Evolutionary conservation across 2,888 invertebrate species (phyloP).

Genomic region (Byasa hedistus): DNA sequence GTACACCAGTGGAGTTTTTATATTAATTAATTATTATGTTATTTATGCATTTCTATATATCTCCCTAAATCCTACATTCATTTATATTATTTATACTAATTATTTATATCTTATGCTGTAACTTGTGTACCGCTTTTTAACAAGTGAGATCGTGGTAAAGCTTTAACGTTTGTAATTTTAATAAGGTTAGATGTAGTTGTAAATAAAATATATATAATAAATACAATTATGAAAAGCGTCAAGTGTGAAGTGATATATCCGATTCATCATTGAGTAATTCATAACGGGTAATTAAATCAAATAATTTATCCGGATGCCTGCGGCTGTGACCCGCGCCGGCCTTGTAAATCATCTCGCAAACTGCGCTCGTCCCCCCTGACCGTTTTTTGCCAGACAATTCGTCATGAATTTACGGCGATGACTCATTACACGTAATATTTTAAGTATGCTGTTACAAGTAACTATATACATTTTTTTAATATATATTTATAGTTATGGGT

Average conservation of each 20-base stretch:
- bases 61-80: too few species aligned
- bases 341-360: constrained; percentile 43
- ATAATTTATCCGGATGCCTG: constrained; percentile 32
- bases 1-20: too few species aligned
- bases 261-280: constrained; percentile 21
- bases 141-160: too few species aligned
- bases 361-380: constrained; percentile 41
- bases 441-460: not conserved
- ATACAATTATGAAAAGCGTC: not conserved
- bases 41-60: too few species aligned
- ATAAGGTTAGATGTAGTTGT: too few species aligned
- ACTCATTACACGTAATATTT: not conserved
- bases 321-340: constrained; percentile 31
- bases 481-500: not conserved
- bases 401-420: constrained; percentile 2
- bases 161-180: too few species aligned
- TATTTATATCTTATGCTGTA: too few species aligned
- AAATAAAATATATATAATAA: not conserved
- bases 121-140: too few species aligned
- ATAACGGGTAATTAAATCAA: constrained; percentile 36
- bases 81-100: too few species aligned
- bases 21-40: too few species aligned
- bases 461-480: not conserved
- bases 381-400: constrained; percentile 27
- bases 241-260: constrained; percentile 16